These are phyloP conservation scores for Pinctada fucata DNA, from an alignment of 2,888 invertebrate genomes.

Conservation along the genomic window DNA sequence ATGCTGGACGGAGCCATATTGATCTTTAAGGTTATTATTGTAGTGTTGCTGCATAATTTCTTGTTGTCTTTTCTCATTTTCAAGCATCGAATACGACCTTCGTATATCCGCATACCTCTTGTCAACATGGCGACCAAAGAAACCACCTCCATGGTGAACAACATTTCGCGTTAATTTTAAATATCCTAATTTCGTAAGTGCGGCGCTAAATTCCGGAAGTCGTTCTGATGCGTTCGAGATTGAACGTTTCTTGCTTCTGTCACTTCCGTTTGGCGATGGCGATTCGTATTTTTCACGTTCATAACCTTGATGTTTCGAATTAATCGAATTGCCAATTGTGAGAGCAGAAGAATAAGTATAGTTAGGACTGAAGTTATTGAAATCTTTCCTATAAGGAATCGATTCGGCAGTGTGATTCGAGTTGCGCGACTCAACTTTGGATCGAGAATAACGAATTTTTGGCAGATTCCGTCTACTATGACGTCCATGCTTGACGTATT, in stretches of 20 bases:
- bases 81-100: slow-evolving; percentile 20
- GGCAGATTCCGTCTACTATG: not conserved
- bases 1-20: not conserved
- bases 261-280: not conserved
- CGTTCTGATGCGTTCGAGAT: slow-evolving; percentile 27
- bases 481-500: not conserved
- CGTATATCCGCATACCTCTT: slow-evolving; percentile 18
- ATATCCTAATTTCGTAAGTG: slow-evolving; percentile 35
- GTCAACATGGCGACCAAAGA: slow-evolving; percentile 34
- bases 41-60: not conserved
- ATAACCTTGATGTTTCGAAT: slow-evolving; percentile 27
- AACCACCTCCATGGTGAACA: slow-evolving; percentile 41
- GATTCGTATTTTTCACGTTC: slow-evolving; percentile 10
- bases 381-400: not conserved
- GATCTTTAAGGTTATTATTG: not conserved
- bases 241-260: slow-evolving; percentile 13
- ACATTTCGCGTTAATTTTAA: slow-evolving; percentile 35
- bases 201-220: slow-evolving; percentile 34
- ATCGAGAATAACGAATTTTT: not conserved
- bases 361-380: slow-evolving; percentile 19
- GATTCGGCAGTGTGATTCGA: not conserved
- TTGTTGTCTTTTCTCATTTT: not conserved
- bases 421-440: not conserved
- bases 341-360: slow-evolving; percentile 37
- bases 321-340: slow-evolving; percentile 31